Evolutionary conservation across 1,140 invertebrate genomes (phyloP).

Genomic region (Drosophila pectinifera): DNA sequence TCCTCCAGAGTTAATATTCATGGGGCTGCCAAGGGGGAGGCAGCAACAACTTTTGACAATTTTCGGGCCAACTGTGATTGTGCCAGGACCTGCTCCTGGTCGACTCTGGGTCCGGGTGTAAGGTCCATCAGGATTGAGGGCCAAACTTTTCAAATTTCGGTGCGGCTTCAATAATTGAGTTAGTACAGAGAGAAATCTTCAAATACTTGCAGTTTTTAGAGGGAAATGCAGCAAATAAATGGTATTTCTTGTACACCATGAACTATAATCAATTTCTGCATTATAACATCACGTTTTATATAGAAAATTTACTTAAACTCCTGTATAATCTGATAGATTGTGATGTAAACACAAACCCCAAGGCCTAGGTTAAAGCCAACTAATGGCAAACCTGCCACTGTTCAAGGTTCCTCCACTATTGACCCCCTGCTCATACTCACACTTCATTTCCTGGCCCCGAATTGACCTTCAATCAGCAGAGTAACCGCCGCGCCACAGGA

Average conservation of each 20-base stretch:
- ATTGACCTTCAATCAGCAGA: conserved; percentile 26
- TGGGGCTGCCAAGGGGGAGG: no score
- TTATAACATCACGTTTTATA: no score
- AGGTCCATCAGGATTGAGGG: no score
- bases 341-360: not conserved
- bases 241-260: no score
- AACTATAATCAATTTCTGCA: no score
- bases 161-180: conserved; percentile 39
- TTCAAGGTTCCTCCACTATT: not conserved
- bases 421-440: not conserved
- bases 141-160: conserved; percentile 39
- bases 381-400: not conserved
- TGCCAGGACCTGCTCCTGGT: not conserved
- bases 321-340: no score
- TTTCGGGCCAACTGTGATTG: conserved; percentile 50
- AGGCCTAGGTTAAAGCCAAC: not conserved
- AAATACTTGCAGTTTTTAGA: not conserved
- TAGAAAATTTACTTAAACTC: not conserved
- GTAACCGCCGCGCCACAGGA: conserved; percentile 5
- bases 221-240: not conserved
- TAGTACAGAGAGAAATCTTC: conserved; percentile 6
- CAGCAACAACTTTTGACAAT: conserved; percentile 28
- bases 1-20: conserved; percentile 40
- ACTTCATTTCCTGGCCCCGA: conserved; percentile 6
- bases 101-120: no score